Evolutionary conservation across 2,888 invertebrate species (phyloP).

Genomic region (Drosophila histrio): DNA sequence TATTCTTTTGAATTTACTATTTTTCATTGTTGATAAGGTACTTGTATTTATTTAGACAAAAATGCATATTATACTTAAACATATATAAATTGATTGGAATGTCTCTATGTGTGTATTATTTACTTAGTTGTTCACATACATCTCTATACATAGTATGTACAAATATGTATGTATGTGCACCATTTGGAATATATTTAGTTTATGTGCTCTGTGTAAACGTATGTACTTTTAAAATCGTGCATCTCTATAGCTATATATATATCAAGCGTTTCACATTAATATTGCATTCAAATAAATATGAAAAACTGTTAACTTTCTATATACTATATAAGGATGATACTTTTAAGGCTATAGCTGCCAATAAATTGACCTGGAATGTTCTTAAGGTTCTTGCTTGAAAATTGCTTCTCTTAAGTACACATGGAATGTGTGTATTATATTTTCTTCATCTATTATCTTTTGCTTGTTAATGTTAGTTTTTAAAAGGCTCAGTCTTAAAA

Average conservation of each 20-base stretch:
- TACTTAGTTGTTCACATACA: neutral
- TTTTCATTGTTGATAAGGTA: conserved; percentile 23
- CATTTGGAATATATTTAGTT: conserved; percentile 10
- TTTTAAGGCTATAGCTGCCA: neutral
- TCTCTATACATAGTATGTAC: conserved; percentile 9
- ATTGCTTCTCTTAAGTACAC: conserved; percentile 23
- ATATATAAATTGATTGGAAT: conserved; percentile 20
- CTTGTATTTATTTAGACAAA: conserved; percentile 40
- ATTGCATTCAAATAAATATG: conserved; percentile 4
- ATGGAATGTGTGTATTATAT: conserved; percentile 3
- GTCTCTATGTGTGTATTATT: neutral
- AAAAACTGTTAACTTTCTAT: neutral
- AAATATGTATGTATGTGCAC: conserved; percentile 6
- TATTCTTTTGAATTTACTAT: neutral
- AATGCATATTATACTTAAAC: conserved; percentile 25
- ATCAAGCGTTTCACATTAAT: conserved; percentile 6
- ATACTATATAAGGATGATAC: neutral
- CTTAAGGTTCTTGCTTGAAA: conserved; percentile 4
- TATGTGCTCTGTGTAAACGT: conserved; percentile 1
- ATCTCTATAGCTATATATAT: conserved; percentile 12
- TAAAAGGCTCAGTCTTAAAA: conserved; percentile 53
- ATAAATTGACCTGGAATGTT: conserved; percentile 35
- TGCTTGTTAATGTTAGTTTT: conserved; percentile 2
- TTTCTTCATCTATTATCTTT: neutral
- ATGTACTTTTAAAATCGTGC: conserved; percentile 44